Conservation (phyloP, 2,888 invertebrate species). For the Sympetrum striolatum region DNA sequence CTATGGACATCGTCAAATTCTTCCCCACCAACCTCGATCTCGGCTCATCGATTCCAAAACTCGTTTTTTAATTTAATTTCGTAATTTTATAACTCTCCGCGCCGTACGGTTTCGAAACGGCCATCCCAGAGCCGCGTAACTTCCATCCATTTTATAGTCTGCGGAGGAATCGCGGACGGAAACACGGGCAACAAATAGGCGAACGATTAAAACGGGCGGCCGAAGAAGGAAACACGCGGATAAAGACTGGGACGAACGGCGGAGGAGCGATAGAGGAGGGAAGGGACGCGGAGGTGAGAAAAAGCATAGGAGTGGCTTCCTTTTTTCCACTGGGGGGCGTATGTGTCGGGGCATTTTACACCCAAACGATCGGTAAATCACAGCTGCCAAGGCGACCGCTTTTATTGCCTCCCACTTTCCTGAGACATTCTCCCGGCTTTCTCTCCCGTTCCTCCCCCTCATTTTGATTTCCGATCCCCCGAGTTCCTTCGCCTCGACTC, state of each 20-base stretch:
- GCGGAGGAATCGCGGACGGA: not conserved
- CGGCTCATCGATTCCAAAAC: not conserved
- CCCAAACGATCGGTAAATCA: constrained; percentile 43
- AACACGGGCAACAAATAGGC: not conserved
- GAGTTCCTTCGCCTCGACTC: not conserved
- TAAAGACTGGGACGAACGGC: not conserved
- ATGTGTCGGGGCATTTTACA: constrained; percentile 25
- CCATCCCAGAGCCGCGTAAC: not conserved
- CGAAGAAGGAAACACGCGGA: not conserved
- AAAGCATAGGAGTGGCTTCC: not conserved
- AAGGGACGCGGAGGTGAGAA: not conserved
- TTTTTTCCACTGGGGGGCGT: not conserved
- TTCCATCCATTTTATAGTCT: not conserved
- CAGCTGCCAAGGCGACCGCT: constrained; percentile 21
- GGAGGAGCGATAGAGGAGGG: not conserved
- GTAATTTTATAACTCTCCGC: not conserved
- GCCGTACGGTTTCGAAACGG: not conserved
- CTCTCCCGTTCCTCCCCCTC: not conserved
- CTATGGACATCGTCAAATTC: too few relatives aligned
- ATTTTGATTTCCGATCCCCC: not conserved
- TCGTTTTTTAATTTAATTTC: not conserved
- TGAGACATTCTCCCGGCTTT: not conserved
- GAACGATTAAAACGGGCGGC: not conserved
- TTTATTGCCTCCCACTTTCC: constrained; percentile 37
- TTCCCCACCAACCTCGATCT: not conserved